Conservation (phyloP, 2,888 invertebrate genomes). For the Drosophila atroscutellata region DNA sequence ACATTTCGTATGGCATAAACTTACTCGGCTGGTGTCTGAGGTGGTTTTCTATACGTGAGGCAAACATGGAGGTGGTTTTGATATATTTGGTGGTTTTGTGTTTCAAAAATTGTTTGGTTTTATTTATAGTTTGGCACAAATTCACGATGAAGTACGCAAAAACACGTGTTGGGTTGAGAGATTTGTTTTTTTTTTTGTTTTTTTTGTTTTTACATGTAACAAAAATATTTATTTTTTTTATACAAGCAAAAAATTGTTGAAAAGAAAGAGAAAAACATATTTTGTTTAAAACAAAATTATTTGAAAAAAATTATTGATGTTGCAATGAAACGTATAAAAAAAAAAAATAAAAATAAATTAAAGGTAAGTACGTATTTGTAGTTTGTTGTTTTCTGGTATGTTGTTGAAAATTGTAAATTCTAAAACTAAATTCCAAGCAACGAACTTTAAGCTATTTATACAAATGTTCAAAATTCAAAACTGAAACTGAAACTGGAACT, state of each 20-base stretch:
- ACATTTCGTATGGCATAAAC: slow-evolving; percentile 76
- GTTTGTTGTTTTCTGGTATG: slow-evolving; percentile 70
- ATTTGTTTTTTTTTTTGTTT: slow-evolving; percentile 36
- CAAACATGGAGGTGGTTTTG: slow-evolving; percentile 79
- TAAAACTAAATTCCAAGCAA: slow-evolving; percentile 76
- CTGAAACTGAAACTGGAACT: slow-evolving; percentile 40
- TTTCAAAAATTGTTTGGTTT: slow-evolving; percentile 72
- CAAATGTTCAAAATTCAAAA: slow-evolving; percentile 56
- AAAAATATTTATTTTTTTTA: slow-evolving; percentile 59
- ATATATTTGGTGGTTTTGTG: slow-evolving; percentile 70
- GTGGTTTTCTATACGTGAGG: slow-evolving; percentile 84
- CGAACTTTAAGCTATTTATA: slow-evolving; percentile 66
- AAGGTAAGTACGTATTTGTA: slow-evolving; percentile 76
- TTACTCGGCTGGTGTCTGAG: slow-evolving; percentile 85
- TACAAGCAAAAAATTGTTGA: slow-evolving; percentile 74
- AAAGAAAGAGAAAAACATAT: slow-evolving; percentile 79
- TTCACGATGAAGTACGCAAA: slow-evolving; percentile 67
- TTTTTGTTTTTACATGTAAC: slow-evolving; percentile 60
- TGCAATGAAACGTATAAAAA: slow-evolving; percentile 66
- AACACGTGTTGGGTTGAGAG: slow-evolving; percentile 66
- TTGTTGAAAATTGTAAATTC: slow-evolving; percentile 49
- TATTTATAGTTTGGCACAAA: slow-evolving; percentile 66
- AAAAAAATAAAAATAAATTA: slow-evolving; percentile 61
- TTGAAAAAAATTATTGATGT: slow-evolving; percentile 57
- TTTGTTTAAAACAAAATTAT: slow-evolving; percentile 75